Conservation (phyloP, 2,113 vertebrate species). For the Callocephalon fimbriatum region DNA sequence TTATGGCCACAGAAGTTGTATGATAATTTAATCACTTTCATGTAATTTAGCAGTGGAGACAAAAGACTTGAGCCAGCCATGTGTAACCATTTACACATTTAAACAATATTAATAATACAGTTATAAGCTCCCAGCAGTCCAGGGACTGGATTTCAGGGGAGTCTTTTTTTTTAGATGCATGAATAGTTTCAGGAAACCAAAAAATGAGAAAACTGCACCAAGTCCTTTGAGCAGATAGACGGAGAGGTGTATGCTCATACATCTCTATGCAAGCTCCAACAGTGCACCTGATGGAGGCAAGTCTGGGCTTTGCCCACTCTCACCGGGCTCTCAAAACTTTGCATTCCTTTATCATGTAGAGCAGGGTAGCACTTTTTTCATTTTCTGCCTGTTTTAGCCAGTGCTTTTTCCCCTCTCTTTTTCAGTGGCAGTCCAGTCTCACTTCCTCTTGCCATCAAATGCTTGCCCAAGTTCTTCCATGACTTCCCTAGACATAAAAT, state of each 20-base stretch:
- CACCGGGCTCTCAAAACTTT: neutral
- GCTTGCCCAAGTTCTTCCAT: neutral
- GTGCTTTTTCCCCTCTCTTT: neutral
- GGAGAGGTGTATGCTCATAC: neutral
- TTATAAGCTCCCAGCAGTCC: neutral
- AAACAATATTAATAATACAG: neutral
- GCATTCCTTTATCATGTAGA: neutral
- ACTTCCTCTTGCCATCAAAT: neutral
- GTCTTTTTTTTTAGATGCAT: neutral
- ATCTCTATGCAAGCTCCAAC: neutral
- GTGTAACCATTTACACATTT: neutral
- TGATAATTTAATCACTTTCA: neutral
- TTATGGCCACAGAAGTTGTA: neutral
- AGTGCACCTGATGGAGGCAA: neutral
- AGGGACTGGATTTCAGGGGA: neutral
- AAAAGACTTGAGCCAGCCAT: neutral
- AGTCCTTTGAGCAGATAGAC: neutral
- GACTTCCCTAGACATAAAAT: neutral
- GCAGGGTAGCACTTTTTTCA: rapidly evolving
- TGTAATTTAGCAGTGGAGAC: neutral
- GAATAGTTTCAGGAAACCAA: neutral
- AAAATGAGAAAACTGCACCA: neutral
- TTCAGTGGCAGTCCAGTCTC: neutral
- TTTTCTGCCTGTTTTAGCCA: neutral
- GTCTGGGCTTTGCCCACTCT: neutral